Base-by-base conservation (phyloP, 92 coral and sea anemone genomes). In the Diadumene lineata region DNA sequence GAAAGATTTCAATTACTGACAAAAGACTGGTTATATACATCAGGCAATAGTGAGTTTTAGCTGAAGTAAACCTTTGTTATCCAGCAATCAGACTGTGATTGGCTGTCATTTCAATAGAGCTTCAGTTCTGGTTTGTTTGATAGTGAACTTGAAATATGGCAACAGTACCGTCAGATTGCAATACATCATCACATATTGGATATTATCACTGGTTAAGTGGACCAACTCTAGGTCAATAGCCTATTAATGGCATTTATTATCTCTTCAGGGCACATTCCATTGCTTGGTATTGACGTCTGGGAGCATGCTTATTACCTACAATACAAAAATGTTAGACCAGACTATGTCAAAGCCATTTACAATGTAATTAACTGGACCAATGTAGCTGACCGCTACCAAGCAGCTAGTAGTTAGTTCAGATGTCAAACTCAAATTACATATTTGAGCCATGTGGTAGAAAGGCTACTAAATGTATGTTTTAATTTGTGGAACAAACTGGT, bases 221-320 rank as follows among this genome's bases (percentile, higher is more conserved):
- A n/a, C n/a, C n/a, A n/a, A n/a, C 23, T 7, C 2, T 64, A 64
- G 34, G 22, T 24, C 48, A 0, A 32, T 31, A 26, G 34, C 33
- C 19, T 6, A 7, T 55, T 77, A 19, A 0, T 38, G 48, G 13
- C 48, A 11, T 43, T 0, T 57, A 38, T 38, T 38, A 38, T 38
- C 48, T 38, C 48, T 4, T 38, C 63, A 94, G 98, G 98, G n/a
- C 84, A 88, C 34, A 86, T 94, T 32, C 98, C 98, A 1, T 80
- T 94, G 77, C 90, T 94, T 82, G 98, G 98, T 1, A 88, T 94
- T 38, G 98, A 94, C 60, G 91, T 94, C 28, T 94, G 98, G 98
- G 98, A 94, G 58, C 98, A 94, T 73, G 98, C 98, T 6, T 94
- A 94, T 61, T 94, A 94, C 53, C 91, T 94, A 17, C 98, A 94